Evolutionary conservation across 2,888 invertebrate species (phyloP), one percentile per base, ranked within the genome.

Genomic region (Erynnis tages): DNA sequence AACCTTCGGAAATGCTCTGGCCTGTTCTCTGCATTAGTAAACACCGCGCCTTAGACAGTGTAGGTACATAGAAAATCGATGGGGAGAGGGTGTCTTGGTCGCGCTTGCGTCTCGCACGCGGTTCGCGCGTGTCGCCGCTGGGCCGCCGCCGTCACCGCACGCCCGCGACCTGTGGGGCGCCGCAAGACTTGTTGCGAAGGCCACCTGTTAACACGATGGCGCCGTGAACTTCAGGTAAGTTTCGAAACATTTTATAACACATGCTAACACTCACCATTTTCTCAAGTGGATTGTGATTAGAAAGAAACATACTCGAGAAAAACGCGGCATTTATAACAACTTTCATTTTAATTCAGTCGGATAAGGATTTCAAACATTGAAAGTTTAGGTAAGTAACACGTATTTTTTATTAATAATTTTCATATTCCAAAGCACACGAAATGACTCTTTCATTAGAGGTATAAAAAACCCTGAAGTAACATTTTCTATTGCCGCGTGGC

Each of bases 21-120:
- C 66, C 70, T 68, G 68, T 76, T 76, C 76, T 78, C 78, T 81
- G 82, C 80, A 83, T 81, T 83, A 82, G 79, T 79, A 79, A 82
- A 81, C 79, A 82, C 73, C 76, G 77, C 72, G 79, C 76, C 76
- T 77, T 64, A 76, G 71, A 73, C 70, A 61, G 71, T 63, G 72
- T n/a, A n/a, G n/a, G n/a, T 76, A 69, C 73, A 76, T 84, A 65
- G 76, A 81, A 83, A 85, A 89, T 89, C 88, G 80, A 89, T 89
- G 79, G 70, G 72, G 73, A 75, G 73, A 75, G 66, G 67, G 76
- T 60, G 64, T 56, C 47, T 55, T 57, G 65, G 54, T 54, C 62
- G 75, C 76, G 82, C 79, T 66, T 80, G 82, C 81, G 80, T 74
- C 65, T 48, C 41, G 46, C 58, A 57, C 47, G 57, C 35, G 49